Conservation (phyloP, 2,888 invertebrate species). For the Yponomeuta evonymella region DNA sequence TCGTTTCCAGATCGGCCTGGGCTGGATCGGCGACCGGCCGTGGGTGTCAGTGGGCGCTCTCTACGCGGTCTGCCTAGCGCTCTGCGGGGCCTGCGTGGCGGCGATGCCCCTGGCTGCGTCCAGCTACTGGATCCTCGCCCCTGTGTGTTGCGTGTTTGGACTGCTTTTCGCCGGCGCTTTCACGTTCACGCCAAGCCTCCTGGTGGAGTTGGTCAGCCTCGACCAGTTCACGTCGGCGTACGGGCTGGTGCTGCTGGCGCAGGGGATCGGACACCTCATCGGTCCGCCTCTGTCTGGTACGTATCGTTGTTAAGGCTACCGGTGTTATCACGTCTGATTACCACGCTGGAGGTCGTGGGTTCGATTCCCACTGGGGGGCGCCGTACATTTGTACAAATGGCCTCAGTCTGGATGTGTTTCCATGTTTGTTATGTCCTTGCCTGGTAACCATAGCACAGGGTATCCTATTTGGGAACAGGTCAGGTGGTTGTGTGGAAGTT, state of each 20-base stretch:
- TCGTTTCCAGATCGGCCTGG: slow-evolving; percentile 81
- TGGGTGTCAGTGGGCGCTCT: slow-evolving; percentile 88
- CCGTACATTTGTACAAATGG: too few species aligned
- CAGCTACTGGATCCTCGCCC: slow-evolving; percentile 66
- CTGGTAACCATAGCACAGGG: too few species aligned
- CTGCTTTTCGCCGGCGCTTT: slow-evolving; percentile 94
- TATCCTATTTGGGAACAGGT: too few species aligned
- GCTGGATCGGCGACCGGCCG: slow-evolving; percentile 92
- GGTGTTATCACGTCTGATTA: too few species aligned
- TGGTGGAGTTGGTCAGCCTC: slow-evolving; percentile 91
- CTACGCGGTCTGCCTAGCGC: slow-evolving; percentile 85
- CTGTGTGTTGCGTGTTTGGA: slow-evolving; percentile 83
- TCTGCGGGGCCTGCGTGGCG: slow-evolving; percentile 79
- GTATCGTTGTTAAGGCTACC: too few species aligned
- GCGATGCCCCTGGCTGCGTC: slow-evolving; percentile 75
- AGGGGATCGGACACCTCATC: slow-evolving; percentile 93
- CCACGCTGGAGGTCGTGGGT: too few species aligned
- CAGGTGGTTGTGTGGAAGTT: too few species aligned
- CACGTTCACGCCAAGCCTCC: slow-evolving; percentile 91
- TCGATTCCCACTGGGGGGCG: too few species aligned
- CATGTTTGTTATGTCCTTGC: too few species aligned
- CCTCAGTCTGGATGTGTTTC: too few species aligned
- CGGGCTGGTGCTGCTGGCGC: slow-evolving; percentile 90
- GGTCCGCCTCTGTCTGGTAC: slow-evolving; percentile 94
- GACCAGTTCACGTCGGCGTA: slow-evolving; percentile 95